Evolutionary conservation across 2,113 vertebrate genomes (phyloP), one percentile per base, ranked within the genome.

Genomic region (pig (Sus scrofa)): DNA sequence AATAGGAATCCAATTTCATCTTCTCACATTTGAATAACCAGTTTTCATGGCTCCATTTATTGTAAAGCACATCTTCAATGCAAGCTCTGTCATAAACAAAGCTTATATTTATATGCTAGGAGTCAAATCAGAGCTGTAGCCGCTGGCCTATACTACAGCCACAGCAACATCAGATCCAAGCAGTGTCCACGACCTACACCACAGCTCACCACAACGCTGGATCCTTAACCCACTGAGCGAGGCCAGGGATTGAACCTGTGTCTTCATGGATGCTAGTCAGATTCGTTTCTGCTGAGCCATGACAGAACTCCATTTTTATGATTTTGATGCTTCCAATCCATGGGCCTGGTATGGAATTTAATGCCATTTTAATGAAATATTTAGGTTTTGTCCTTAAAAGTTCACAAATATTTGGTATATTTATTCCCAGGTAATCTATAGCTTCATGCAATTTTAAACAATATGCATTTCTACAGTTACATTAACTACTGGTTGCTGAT

Each of bases 331-430:
- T 96, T 93, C 27, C 10, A 34, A 89, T 39, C 39, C 63, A 85
- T 34, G 22, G 32, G 32, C 37, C 73, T 78, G 22, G 37, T 37
- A 44, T 58, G 16, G 7, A 86, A 58, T 92, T 56, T 85, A 58
- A 79, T 58, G 30, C 58, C 90, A 85, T 56, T 74, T 74, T 63
- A 86, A 89, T 67, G 77, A 89, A 84, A 89, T 34, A 20, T 62
- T 54, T 15, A 60, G 32, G 75, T 77, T 50, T 68, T 89, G 32
- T 81, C 65, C 54, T 58, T 60, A 60, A 74, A 90, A 65, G 19
- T 79, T 73, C 79, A 2, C 20, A 84, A 79, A 79, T 65, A 77
- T 79, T 39, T 73, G 34, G 58, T 73, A 22, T 19, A 81, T 60
- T 85, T 81, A 86, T 65, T 67, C 7, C 27, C 50, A 67, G n/a